Evolutionary conservation across 2,888 invertebrate genomes (phyloP).

Genomic region (Dascillus cervinus): DNA sequence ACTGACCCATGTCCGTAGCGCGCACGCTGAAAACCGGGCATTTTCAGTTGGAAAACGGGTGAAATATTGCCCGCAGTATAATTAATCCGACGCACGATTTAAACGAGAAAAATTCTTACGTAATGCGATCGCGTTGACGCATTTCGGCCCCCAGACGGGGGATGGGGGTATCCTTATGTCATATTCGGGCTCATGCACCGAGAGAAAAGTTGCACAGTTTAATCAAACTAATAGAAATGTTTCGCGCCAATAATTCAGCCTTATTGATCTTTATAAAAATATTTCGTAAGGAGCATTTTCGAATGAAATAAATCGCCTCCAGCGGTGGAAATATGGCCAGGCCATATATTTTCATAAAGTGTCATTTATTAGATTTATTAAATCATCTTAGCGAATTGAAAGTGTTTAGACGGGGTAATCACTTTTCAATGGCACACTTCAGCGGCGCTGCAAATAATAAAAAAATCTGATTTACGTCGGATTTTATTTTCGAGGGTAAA

Average conservation of each 20-base stretch:
- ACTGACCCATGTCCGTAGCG: conserved; percentile 39
- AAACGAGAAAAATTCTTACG: no score
- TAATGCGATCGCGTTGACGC: no score
- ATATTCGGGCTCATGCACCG: conserved; percentile 31
- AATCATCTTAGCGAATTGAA: conserved; percentile 38
- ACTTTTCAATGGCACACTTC: conserved; percentile 32
- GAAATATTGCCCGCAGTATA: conserved; percentile 26
- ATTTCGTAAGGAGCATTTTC: conserved; percentile 23
- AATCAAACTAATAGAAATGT: conserved; percentile 40
- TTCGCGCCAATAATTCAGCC: conserved; percentile 36
- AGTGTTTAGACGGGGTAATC: conserved; percentile 40
- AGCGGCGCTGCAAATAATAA: no score
- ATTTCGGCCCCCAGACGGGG: no score
- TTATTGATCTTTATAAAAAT: conserved; percentile 23
- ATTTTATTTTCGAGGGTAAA: no score
- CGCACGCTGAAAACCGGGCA: conserved; percentile 21
- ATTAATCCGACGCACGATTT: no score
- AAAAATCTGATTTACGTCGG: no score
- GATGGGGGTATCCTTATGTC: conserved; percentile 30
- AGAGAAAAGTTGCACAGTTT: conserved; percentile 29
- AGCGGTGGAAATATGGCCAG: conserved; percentile 32
- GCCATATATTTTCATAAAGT: conserved; percentile 43
- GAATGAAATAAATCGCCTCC: conserved; percentile 24
- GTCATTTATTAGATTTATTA: conserved; percentile 44
- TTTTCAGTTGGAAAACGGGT: conserved; percentile 26